Evolutionary conservation across 2,113 vertebrate genomes (phyloP), one percentile per base, ranked within the genome.

Genomic region (Paradisaea rubra): DNA sequence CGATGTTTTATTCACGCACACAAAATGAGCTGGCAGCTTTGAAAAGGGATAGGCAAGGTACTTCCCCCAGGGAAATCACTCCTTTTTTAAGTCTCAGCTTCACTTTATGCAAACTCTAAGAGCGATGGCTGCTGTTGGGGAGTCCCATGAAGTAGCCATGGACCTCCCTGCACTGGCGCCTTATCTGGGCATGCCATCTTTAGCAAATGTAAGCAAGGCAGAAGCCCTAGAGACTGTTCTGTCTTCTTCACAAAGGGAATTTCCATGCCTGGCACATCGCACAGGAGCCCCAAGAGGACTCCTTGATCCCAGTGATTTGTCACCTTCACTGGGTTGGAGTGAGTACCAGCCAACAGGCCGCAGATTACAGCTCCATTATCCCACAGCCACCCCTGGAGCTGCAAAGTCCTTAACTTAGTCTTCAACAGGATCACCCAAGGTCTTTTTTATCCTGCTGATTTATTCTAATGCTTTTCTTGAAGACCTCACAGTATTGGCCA

Each of bases 121-220:
- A 52, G 56, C 30, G 0, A 0, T 30, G 63, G 35, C 27, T 57
- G 53, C 30, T 2, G 0, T 9, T 27, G 53, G 28, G 37, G 15
- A 2, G 2, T 13, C 17, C n/a, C n/a, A 6, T 10, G 16, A 53
- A 27, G 27, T 0, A 31, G 31, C 39, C 41, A 13, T 0, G 7
- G 28, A 9, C 3, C 25, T 20, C 53, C 54, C 16, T 37, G 15
- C 44, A 4, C 33, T 15, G 49, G 35, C 22, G 33, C 37, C 15
- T 6, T 5, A 6, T 24, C 52, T 3, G 0, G 20, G 15, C 5
- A 4, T 10, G 10, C 25, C 20, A 15, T 5, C 21, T 47, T 65
- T 15, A 57, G n/a, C 24, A 18, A 60, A 6, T 0, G 5, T 13
- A 45, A 60, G 64, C 33, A 71, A 85, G 68, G 37, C 19, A 56